Conservation (phyloP, 2,888 invertebrate genomes). For the Yponomeuta evonymella region DNA sequence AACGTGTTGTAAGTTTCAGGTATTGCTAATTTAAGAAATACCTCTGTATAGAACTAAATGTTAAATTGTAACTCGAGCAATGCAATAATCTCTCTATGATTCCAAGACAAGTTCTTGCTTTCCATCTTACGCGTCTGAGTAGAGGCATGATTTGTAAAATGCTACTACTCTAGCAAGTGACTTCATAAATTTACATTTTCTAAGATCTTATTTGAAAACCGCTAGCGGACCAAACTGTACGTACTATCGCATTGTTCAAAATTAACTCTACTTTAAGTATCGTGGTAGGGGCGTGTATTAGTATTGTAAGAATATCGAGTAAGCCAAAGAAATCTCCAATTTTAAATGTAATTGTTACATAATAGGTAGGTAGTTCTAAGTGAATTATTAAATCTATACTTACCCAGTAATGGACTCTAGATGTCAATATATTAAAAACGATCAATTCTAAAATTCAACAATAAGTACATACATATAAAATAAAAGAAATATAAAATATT, state of each 20-base stretch:
- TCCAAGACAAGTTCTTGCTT: too few species aligned
- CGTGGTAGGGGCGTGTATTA: not conserved
- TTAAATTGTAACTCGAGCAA: too few species aligned
- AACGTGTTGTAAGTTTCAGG: too few species aligned
- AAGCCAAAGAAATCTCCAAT: conserved; percentile 11
- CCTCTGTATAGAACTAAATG: too few species aligned
- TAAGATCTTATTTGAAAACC: conserved; percentile 20
- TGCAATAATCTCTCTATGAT: too few species aligned
- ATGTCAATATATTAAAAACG: conserved; percentile 6
- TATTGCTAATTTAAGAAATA: too few species aligned
- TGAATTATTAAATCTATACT: not conserved
- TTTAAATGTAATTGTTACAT: not conserved
- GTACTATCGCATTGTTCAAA: conserved; percentile 22
- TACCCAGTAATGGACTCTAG: conserved; percentile 2
- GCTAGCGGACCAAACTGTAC: conserved; percentile 48
- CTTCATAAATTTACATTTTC: conserved; percentile 28
- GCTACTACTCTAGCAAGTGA: not conserved
- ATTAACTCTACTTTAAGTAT: not conserved
- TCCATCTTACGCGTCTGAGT: too few species aligned
- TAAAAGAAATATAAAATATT: conserved; percentile 20
- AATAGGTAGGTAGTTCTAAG: not conserved
- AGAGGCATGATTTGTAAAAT: too few species aligned
- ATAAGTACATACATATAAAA: not conserved
- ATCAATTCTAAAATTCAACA: not conserved
- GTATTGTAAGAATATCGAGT: not conserved